Evolutionary conservation across 2,888 invertebrate genomes (phyloP).

Genomic region (Maniola hyperantus): DNA sequence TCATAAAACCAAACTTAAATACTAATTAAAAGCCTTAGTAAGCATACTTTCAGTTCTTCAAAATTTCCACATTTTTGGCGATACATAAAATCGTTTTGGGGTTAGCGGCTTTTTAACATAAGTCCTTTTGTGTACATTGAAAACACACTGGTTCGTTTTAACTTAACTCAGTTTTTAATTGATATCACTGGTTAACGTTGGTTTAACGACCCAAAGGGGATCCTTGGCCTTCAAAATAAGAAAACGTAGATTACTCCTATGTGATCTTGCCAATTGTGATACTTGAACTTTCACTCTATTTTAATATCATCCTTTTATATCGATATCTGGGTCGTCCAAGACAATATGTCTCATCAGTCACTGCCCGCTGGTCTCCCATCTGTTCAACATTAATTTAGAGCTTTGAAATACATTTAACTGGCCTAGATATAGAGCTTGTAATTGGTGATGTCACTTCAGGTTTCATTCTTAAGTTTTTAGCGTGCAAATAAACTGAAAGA

Average conservation of each 20-base stretch:
- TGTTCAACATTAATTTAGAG: background rate
- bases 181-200: too few species aligned
- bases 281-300: conserved; percentile 15
- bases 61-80: too few species aligned
- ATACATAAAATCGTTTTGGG: too few species aligned
- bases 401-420: background rate
- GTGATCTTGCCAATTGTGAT: conserved; percentile 1
- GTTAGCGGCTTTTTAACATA: too few species aligned
- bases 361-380: background rate
- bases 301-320: background rate
- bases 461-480: background rate
- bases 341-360: background rate
- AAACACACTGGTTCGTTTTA: background rate
- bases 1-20: too few species aligned
- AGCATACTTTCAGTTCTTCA: too few species aligned
- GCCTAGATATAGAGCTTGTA: background rate
- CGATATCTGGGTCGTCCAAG: background rate
- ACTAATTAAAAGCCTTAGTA: too few species aligned
- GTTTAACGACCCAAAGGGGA: background rate
- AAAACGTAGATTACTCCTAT: background rate
- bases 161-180: background rate
- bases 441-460: background rate
- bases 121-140: background rate
- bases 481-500: background rate
- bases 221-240: background rate